Conservation (phyloP, 2,888 invertebrate species). For the Synergus itoensis region DNA sequence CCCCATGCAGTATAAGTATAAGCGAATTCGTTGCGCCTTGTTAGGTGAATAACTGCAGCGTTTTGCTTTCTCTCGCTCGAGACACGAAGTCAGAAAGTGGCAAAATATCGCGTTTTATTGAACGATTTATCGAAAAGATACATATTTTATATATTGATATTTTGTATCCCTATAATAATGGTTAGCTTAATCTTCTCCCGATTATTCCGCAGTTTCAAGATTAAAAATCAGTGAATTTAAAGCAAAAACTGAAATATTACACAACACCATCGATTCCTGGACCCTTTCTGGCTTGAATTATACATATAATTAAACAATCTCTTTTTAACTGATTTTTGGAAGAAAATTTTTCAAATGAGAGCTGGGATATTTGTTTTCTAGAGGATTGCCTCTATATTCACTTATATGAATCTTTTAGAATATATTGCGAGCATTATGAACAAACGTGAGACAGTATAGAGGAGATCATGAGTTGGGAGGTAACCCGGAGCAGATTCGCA, state of each 20-base stretch:
- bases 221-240: not conserved
- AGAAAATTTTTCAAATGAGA: no score
- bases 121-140: not conserved
- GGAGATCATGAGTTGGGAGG: slow-evolving; percentile 22
- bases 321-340: no score
- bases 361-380: no score
- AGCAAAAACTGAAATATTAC: not conserved
- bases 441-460: slow-evolving; percentile 27
- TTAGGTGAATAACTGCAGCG: slow-evolving; percentile 3
- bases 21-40: slow-evolving; percentile 7
- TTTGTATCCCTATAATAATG: not conserved
- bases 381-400: no score
- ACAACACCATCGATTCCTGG: no score
- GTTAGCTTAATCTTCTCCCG: not conserved
- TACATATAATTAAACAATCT: no score
- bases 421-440: not conserved
- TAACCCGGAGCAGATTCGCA: slow-evolving; percentile 48
- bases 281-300: no score
- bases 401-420: not conserved
- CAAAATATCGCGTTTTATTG: not conserved
- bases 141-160: no score
- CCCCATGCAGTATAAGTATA: slow-evolving; percentile 4
- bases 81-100: not conserved
- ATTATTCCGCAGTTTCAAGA: not conserved
- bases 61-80: slow-evolving; percentile 1